Base-by-base conservation (phyloP, 1,140 invertebrate genomes). In the Cataglyphis hispanica region DNA sequence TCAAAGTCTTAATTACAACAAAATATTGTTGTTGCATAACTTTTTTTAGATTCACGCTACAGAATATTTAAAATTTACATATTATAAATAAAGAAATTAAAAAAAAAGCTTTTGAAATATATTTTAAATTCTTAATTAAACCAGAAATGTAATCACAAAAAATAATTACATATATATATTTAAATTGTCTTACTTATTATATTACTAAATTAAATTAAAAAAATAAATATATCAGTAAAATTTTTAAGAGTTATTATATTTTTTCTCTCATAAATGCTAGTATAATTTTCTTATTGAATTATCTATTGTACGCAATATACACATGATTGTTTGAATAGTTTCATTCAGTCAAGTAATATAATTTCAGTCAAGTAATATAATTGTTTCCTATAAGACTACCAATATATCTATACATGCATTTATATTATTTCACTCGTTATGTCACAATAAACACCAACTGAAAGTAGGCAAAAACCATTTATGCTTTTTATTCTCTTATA, bases 61-160 rank as follows among this genome's bases (percentile, higher is more conserved):
- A 75, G 22, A 34, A 5, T 31, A 5, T 50, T 8, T n/a, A 34
- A 78, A 43, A 19, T 78, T 10, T 64, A 11, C n/a, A 25, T 66
- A 66, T 46, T 64, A 19, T 19, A n/a, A 3, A 46, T 31, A n/a
- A 16, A 40, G 37, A 40, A 40, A 7, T 40, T 40, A 40, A 40
- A 77, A 16, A 34, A 46, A 50, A 31, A 16, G 27, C 1, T 34
- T 31, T 78, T 50, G 16, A 63, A 63, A 34, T n/a, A 78, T 25
- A 34, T n/a, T 66, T 25, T 27, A 64, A 19, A 63, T 34, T 66
- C 10, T 78, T 3, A 46, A 78, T 78, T 50, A 19, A 4, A 31
- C 10, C 40, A 40, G 0, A 34, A 63, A 34, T 70, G 4, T 19
- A 50, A 19, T 5, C 13, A 46, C 40, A 46, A 13, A 46, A 46